Conservation (phyloP, 2,888 invertebrate species). For the Crematogaster levior region DNA sequence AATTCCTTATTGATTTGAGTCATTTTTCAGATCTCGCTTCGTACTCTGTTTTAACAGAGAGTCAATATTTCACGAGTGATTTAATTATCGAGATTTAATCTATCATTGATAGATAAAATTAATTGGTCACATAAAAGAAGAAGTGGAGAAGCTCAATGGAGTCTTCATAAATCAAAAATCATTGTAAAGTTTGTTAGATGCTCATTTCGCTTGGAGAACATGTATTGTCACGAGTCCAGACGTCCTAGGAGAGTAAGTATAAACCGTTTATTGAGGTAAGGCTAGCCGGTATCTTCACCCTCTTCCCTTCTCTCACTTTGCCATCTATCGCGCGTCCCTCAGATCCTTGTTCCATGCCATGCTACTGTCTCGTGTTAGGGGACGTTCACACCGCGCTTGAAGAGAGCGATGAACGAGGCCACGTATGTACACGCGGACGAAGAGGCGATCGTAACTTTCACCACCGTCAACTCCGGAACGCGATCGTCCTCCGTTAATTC, state of each 20-base stretch:
- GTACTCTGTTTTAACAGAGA: neutral
- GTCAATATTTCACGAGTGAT: neutral
- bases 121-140: neutral
- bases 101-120: neutral
- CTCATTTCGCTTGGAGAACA: neutral
- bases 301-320: constrained; percentile 32
- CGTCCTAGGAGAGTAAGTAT: neutral
- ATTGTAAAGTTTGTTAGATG: neutral
- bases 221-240: constrained; percentile 19
- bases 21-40: neutral
- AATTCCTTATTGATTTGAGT: neutral
- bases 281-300: constrained; percentile 45
- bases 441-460: constrained; percentile 54
- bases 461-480: constrained; percentile 40
- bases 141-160: neutral
- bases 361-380: constrained; percentile 72
- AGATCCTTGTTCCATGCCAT: constrained; percentile 55
- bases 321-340: constrained; percentile 54
- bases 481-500: constrained; percentile 42
- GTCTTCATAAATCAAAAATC: neutral
- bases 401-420: constrained; percentile 75
- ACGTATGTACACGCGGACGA: constrained; percentile 52
- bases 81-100: neutral
- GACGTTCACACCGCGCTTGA: constrained; percentile 68
- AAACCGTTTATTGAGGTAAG: constrained; percentile 52